Conservation (phyloP, 1,140 invertebrate genomes). For the Scaptomyza montana region DNA sequence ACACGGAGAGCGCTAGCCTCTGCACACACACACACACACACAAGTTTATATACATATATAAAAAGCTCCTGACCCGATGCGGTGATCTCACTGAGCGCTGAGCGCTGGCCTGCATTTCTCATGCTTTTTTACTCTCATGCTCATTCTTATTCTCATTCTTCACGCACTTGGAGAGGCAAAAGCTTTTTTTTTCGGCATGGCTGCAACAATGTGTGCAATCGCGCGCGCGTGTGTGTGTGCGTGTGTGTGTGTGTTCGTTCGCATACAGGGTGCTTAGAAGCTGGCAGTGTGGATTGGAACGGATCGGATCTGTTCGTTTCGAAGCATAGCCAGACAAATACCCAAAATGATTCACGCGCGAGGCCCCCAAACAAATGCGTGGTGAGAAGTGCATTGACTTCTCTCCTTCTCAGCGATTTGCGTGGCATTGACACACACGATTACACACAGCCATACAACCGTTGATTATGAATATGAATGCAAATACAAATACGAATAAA, state of each 20-base stretch:
- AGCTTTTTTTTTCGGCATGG: constrained; percentile 42
- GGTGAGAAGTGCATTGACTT: constrained; percentile 49
- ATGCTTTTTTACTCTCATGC: neutral
- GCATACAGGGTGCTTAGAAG: constrained; percentile 52
- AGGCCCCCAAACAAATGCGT: constrained; percentile 30
- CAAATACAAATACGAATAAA: constrained; percentile 21
- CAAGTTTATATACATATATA: neutral
- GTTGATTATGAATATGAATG: constrained; percentile 41
- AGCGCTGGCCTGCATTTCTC: too few species aligned
- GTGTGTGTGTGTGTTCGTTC: constrained; percentile 15
- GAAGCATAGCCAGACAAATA: constrained; percentile 41
- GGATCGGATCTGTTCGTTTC: neutral
- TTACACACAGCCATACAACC: neutral
- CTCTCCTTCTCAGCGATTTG: constrained; percentile 30
- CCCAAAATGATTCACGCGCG: constrained; percentile 42
- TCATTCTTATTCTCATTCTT: constrained; percentile 6
- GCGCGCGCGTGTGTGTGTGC: constrained; percentile 7
- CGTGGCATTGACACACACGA: constrained; percentile 43
- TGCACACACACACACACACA: constrained; percentile 26
- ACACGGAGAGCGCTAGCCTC: constrained; percentile 72
- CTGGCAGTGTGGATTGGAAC: constrained; percentile 8
- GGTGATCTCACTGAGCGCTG: constrained; percentile 43
- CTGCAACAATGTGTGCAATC: constrained; percentile 7
- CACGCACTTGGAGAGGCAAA: constrained; percentile 23
- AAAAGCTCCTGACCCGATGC: constrained; percentile 41